Conservation (phyloP, 1,140 invertebrate genomes). For the Patella vulgata region DNA sequence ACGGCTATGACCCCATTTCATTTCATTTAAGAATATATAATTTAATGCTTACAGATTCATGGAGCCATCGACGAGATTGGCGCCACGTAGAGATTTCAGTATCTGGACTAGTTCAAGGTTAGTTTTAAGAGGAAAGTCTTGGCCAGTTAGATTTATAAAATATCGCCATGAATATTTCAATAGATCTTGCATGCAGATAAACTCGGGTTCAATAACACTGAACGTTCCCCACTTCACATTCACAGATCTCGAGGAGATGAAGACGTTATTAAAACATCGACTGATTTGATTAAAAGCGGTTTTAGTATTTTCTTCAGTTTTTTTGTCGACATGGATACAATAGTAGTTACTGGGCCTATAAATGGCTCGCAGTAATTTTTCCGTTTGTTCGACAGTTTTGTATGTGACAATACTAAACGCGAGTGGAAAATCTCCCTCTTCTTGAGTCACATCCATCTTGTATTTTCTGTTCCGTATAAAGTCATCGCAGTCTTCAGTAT, state of each 20-base stretch:
- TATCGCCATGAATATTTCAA: conserved; percentile 47
- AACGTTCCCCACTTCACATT: conserved; percentile 37
- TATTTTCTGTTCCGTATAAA: conserved; percentile 38
- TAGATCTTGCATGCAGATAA: conserved; percentile 41
- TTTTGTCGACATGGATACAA: conserved; percentile 58
- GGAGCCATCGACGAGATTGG: conserved; percentile 37
- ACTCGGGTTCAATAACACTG: conserved; percentile 33
- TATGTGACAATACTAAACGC: conserved; percentile 56
- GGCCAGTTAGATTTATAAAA: conserved; percentile 51
- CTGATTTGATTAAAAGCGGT: conserved; percentile 39
- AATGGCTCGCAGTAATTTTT: conserved; percentile 49
- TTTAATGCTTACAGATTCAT: conserved; percentile 21
- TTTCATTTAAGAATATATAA: too few relatives aligned
- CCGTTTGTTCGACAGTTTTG: conserved; percentile 44
- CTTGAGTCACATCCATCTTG: conserved; percentile 29
- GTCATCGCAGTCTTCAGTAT: conserved; percentile 30
- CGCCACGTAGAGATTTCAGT: conserved; percentile 37
- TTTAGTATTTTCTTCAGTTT: conserved; percentile 21
- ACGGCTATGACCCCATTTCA: too few relatives aligned
- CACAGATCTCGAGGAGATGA: conserved; percentile 29
- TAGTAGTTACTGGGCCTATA: conserved; percentile 58
- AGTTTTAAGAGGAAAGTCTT: conserved; percentile 53
- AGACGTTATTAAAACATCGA: conserved; percentile 53
- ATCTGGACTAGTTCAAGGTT: conserved; percentile 49
- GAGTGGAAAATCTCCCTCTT: conserved; percentile 50